These are phyloP conservation scores for Bryconaethiops microstoma DNA, from an alignment of 2,797 vertebrate species.

Conservation along the genomic window DNA sequence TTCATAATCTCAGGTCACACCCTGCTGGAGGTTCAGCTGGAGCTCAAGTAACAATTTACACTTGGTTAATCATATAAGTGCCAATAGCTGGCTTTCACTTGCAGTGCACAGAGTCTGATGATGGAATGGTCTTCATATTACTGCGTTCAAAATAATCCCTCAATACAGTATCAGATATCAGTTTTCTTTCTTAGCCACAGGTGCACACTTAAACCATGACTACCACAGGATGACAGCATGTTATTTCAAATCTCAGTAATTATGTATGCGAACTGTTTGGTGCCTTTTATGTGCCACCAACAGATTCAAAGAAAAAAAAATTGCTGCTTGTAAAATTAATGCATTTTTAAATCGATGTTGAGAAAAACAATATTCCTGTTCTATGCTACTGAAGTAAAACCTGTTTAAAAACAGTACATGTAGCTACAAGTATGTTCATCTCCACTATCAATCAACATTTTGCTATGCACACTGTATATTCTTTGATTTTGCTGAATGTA, in stretches of 20 bases:
- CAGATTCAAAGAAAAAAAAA: neutral
- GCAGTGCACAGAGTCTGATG: neutral
- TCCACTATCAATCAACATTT: neutral
- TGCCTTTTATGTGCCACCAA: slow-evolving; percentile 1
- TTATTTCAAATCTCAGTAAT: neutral
- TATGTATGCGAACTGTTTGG: neutral
- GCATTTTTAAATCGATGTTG: neutral
- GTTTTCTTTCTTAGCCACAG: neutral
- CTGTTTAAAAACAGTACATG: neutral
- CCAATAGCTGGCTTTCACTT: neutral
- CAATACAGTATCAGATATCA: neutral
- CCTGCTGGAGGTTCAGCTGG: slow-evolving; percentile 75
- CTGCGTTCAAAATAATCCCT: neutral
- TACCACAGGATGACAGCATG: neutral
- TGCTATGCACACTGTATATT: neutral
- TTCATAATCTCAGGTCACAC: slow-evolving; percentile 79
- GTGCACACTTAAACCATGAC: neutral
- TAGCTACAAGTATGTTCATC: neutral
- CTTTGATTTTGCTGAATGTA: neutral
- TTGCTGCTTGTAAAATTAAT: neutral
- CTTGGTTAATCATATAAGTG: neutral
- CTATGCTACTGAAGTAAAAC: neutral
- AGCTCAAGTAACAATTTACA: slow-evolving; percentile 76
- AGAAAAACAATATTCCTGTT: neutral
- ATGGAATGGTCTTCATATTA: neutral